phyloP scores from a whole-genome alignment of 2,888 invertebrate genomes.

The Nemotelus nigrinus region DNA sequence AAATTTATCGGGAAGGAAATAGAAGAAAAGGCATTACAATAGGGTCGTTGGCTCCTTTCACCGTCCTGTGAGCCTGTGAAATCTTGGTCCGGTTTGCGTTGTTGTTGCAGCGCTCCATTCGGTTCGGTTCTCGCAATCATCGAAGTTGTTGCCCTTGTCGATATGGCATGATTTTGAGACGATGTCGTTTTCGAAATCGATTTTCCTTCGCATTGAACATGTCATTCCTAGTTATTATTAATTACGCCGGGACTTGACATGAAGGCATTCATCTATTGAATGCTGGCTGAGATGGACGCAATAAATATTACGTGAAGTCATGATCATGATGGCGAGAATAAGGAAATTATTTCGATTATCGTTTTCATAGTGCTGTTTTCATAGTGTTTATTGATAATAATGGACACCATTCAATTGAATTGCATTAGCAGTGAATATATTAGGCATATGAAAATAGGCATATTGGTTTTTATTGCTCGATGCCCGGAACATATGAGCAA shows the following conservation, averaged over 20 bases:
- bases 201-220: conserved; percentile 45
- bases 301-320: conserved; percentile 40
- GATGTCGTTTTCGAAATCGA: conserved; percentile 40
- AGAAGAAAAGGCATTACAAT: conserved; percentile 33
- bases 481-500: too few relatives aligned
- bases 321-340: background rate
- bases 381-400: background rate
- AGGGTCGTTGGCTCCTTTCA: conserved; percentile 39
- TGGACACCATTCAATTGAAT: background rate
- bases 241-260: conserved; percentile 38
- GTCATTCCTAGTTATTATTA: conserved; percentile 43
- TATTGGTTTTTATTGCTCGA: too few relatives aligned
- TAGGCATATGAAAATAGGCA: background rate
- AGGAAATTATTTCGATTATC: conserved; percentile 10
- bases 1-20: conserved; percentile 33
- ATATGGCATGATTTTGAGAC: conserved; percentile 33
- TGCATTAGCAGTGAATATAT: conserved; percentile 1
- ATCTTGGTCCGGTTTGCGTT: too few relatives aligned
- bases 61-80: too few relatives aligned
- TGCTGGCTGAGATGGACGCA: conserved; percentile 19
- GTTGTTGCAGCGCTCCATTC: background rate
- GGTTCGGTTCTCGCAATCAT: conserved; percentile 7
- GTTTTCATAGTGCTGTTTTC: background rate
- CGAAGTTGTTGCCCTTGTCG: conserved; percentile 2
- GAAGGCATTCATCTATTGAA: conserved; percentile 23